Evolutionary conservation across 1,140 invertebrate genomes (phyloP), one percentile per base, ranked within the genome.

Genomic region (Leptinotarsa defecta): DNA sequence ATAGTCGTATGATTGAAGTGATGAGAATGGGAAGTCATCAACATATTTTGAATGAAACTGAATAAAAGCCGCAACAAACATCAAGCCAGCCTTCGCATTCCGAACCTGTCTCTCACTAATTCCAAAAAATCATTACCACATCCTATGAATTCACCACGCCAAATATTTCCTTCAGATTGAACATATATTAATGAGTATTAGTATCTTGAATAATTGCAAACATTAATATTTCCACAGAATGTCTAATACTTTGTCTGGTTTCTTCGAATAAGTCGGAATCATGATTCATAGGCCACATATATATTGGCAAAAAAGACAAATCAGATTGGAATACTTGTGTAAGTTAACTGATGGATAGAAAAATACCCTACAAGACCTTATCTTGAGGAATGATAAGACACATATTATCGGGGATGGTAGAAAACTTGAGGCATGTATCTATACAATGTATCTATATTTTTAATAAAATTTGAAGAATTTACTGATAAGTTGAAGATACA

Each of bases 181-280:
- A 57, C 52, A 8, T 57, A 6, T 57, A 57, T 57, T 57, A 57
- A 57, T 57, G 52, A 57, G 52, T 57, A 43, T 57, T 57, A 19
- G 52, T 57, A 57, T 57, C 52, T 57, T 57, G 52, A 57, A 57
- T 57, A 57, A 57, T 57, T 57, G 52, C 52, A 57, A 57, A 57
- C 52, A 57, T 57, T 57, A 57, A 57, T 57, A 57, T 57, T 57
- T 57, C 52, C 52, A 13, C 52, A 57, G 52, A 57, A 57, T 57
- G 52, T 15, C 13, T 57, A 17, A 57, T 57, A 57, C 34, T 57
- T 57, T 19, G 52, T 17, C 52, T 57, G 52, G 15, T 19, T 57
- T 57, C 52, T 57, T n/a, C 15, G n/a, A 19, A 57, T 57, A 57
- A 15, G 52, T 57, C n/a, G 17, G n/a, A 57, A 57, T 19, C 52